Percentiles rank a stretch among this genome's conserved stretches.
phyloP scores from a whole-genome alignment of 2,797 vertebrate species.

The Crossoptilon crossoptilon region DNA sequence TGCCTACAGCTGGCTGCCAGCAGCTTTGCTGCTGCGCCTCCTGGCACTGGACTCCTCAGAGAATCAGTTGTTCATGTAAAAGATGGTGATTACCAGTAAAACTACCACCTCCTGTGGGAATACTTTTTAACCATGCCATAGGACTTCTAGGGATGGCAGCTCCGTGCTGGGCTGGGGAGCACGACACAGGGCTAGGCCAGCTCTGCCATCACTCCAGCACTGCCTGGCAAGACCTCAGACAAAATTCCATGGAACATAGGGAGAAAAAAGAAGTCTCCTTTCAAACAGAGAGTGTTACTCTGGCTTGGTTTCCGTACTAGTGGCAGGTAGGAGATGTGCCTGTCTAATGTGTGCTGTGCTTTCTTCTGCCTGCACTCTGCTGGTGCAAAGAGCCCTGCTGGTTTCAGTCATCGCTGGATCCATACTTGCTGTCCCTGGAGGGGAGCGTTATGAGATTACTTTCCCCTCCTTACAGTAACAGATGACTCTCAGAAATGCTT shows the following conservation, averaged over 20 bases:
- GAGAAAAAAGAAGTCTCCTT: not conserved
- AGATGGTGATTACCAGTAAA: not conserved
- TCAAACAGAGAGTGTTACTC: not conserved
- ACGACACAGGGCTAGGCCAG: not conserved
- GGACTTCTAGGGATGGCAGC: not conserved
- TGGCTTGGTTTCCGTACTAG: not conserved
- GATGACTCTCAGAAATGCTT: not conserved
- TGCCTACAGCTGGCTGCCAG: not conserved
- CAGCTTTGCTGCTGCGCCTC: not conserved
- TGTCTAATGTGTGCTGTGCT: not conserved
- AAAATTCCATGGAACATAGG: not conserved
- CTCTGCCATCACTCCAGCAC: not conserved
- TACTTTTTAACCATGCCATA: not conserved
- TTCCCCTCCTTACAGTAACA: not conserved
- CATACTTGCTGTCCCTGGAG: not conserved
- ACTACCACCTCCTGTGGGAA: not conserved
- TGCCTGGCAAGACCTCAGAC: not conserved
- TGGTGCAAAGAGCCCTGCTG: not conserved
- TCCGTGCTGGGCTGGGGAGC: not conserved
- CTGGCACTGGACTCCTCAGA: not conserved
- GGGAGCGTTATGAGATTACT: not conserved
- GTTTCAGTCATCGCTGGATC: not conserved
- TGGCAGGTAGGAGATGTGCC: not conserved
- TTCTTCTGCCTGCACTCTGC: not conserved
- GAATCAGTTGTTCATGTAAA: not conserved